phyloP scores from a whole-genome alignment of 2,113 vertebrate species.

The Onychostruthus taczanowskii region DNA sequence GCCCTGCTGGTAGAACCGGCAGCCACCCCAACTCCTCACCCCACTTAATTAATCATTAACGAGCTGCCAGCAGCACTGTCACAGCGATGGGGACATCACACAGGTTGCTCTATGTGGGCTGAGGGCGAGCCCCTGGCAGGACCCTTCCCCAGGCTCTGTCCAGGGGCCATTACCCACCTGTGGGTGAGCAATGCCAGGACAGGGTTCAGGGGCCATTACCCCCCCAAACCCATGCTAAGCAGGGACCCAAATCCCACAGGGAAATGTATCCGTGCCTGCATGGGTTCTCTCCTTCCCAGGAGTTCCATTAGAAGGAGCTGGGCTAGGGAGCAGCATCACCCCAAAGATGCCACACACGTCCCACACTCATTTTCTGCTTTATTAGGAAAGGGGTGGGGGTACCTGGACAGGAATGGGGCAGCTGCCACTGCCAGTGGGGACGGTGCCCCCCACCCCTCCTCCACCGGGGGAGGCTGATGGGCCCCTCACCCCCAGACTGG shows the following conservation, averaged over 20 bases:
- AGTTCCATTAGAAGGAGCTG: not conserved
- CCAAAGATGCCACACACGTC: not conserved
- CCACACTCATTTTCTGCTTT: not conserved
- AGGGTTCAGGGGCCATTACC: rapidly evolving
- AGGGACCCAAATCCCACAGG: not conserved
- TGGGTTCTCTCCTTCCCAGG: not conserved
- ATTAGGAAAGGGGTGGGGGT: not conserved
- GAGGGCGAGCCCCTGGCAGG: no score
- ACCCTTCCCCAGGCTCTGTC: not conserved
- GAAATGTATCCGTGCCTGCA: rapidly evolving
- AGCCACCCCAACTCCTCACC: not conserved
- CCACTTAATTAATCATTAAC: not conserved
- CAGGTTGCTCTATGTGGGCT: not conserved
- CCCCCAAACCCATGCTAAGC: not conserved
- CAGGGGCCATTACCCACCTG: not conserved
- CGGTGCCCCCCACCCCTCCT: not conserved
- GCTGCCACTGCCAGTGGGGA: rapidly evolving
- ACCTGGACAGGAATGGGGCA: not conserved
- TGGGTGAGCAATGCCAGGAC: not conserved
- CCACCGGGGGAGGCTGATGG: rapidly evolving
- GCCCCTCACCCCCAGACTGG: not conserved
- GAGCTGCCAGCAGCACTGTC: not conserved
- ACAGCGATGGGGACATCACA: not conserved
- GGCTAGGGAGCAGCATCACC: not conserved
- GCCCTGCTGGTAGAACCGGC: not conserved